These are phyloP conservation scores for Tetragonula carbonaria DNA, from an alignment of 2,888 invertebrate genomes.

Conservation along the genomic window DNA sequence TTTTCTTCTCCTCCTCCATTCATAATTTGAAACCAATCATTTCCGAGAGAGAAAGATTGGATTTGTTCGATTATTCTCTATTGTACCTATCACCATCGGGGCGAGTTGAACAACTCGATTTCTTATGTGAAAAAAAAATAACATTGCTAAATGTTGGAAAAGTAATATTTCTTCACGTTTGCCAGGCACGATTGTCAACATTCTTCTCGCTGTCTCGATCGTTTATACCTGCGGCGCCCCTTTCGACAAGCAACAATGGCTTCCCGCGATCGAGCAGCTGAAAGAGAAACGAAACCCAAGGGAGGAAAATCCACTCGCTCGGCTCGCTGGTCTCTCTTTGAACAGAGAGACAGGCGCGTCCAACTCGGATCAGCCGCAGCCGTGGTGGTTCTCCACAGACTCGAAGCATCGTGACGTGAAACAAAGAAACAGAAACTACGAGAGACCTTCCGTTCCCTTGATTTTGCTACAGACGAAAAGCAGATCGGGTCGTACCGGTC, in stretches of 20 bases:
- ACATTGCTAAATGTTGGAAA: background rate
- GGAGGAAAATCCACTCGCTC: background rate
- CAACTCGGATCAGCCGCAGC: background rate
- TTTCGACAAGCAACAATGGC: constrained; percentile 7
- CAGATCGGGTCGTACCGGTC: background rate
- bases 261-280: background rate
- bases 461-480: background rate
- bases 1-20: too few relatives aligned
- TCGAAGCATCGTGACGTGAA: background rate
- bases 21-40: too few relatives aligned
- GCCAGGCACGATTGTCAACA: constrained; percentile 6
- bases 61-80: too few relatives aligned
- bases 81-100: too few relatives aligned
- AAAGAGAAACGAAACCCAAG: background rate
- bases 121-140: background rate
- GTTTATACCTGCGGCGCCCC: background rate
- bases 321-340: too few relatives aligned
- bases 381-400: background rate
- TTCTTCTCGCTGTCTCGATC: constrained; percentile 2
- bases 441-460: background rate
- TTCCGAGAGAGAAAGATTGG: too few relatives aligned
- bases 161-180: background rate
- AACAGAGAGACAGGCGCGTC: too few relatives aligned
- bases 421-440: background rate
- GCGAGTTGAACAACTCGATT: too few relatives aligned